Percentiles rank a stretch among this genome's conserved stretches.
Conservation (phyloP, 1,140 invertebrate species). For the Nasonia giraulti region DNA sequence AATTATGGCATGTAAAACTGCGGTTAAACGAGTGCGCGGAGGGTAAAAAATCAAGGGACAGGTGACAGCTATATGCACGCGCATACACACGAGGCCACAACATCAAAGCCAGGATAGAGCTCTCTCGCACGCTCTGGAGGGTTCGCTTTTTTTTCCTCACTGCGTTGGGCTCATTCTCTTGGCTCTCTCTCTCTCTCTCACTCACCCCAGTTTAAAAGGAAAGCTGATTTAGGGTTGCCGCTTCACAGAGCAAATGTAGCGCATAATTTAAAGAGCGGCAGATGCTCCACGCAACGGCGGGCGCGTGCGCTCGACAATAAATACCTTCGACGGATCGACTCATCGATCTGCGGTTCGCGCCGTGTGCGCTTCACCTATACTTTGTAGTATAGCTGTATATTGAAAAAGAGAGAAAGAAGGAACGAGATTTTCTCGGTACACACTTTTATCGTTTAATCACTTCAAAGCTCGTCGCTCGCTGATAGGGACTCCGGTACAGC, state of each 20-base stretch:
- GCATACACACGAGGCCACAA: constrained; percentile 14
- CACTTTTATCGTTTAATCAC: constrained; percentile 28
- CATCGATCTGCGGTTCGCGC: constrained; percentile 45
- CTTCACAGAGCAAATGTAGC: constrained; percentile 66
- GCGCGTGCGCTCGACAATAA: constrained; percentile 44
- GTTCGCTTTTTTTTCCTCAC: constrained; percentile 22
- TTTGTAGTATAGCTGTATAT: background rate
- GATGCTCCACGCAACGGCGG: constrained; percentile 51
- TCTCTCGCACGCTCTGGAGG: constrained; percentile 16
- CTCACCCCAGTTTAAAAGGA: constrained; percentile 39
- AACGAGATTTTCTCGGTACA: background rate
- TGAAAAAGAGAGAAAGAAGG: background rate
- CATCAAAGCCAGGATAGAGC: constrained; percentile 62
- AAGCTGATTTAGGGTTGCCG: constrained; percentile 57
- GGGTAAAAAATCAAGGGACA: constrained; percentile 43
- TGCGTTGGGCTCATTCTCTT: constrained; percentile 38
- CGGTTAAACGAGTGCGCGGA: background rate
- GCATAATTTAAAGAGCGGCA: constrained; percentile 71
- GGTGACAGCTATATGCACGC: constrained; percentile 19
- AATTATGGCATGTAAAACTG: background rate
- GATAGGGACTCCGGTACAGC: background rate
- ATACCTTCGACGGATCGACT: constrained; percentile 47
- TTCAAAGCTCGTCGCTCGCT: background rate
- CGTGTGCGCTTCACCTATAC: background rate
- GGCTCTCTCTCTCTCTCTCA: constrained; percentile 49